phyloP scores from a whole-genome alignment of 2,113 vertebrate genomes.

The Holacanthus passer region DNA sequence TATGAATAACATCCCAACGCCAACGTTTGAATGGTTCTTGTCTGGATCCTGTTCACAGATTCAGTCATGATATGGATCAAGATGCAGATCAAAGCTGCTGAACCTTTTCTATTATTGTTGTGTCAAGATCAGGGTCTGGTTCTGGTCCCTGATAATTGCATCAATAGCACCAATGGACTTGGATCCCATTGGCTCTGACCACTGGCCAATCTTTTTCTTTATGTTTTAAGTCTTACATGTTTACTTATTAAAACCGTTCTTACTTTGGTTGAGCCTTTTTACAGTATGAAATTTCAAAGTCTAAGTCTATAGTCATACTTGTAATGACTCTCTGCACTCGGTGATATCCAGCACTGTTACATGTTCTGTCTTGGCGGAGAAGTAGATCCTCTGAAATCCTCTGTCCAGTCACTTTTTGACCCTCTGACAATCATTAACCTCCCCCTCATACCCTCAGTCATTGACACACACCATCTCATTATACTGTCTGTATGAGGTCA shows the following conservation, averaged over 20 bases:
- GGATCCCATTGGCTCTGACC: too few species aligned
- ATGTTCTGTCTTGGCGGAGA: neutral
- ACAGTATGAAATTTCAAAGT: neutral
- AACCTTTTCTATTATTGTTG: neutral
- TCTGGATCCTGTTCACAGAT: neutral
- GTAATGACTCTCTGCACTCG: neutral
- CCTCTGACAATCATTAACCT: neutral
- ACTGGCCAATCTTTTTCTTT: too few species aligned
- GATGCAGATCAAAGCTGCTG: neutral
- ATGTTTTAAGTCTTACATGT: too few species aligned
- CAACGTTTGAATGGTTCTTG: neutral
- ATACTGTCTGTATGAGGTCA: neutral
- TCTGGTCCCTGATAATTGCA: neutral
- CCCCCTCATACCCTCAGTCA: neutral
- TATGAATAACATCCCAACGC: neutral
- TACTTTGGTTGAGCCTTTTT: neutral
- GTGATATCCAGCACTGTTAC: neutral
- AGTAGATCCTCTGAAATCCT: neutral
- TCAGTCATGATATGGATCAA: too few species aligned
- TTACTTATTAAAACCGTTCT: too few species aligned
- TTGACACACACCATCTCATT: neutral
- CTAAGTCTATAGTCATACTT: neutral
- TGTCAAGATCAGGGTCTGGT: neutral
- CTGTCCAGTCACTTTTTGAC: neutral
- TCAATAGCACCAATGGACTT: neutral